Percentiles rank a stretch among this genome's conserved stretches.
phyloP scores from a whole-genome alignment of 2,797 vertebrate genomes.

The Pseudochirops cupreus region DNA sequence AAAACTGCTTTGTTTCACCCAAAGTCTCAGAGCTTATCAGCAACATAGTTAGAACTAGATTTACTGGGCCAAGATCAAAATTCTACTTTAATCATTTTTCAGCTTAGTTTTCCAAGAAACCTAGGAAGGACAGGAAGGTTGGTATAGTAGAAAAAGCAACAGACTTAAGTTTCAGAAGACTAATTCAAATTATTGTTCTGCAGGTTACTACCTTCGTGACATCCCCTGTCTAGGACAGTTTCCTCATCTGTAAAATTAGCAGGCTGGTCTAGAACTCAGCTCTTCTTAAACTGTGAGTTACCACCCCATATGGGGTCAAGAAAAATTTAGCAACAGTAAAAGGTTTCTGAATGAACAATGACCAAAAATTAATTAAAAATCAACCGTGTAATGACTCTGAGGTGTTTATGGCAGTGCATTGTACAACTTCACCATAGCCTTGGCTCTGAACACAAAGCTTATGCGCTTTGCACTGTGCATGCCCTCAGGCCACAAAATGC shows the following conservation, averaged over 20 bases:
- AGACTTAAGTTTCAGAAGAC: background rate
- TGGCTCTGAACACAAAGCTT: background rate
- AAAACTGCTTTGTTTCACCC: background rate
- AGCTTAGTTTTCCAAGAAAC: constrained; percentile 25
- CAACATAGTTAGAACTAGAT: background rate
- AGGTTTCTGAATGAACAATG: background rate
- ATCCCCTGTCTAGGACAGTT: background rate
- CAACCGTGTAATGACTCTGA: background rate
- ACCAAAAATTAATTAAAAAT: background rate
- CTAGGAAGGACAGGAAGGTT: background rate
- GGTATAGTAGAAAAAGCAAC: background rate
- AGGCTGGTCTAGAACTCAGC: background rate
- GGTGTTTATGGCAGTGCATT: background rate
- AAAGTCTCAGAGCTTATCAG: constrained; percentile 1
- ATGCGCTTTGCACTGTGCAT: background rate
- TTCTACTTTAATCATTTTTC: background rate
- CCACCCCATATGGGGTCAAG: background rate
- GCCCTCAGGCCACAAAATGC: too few relatives aligned
- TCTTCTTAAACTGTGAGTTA: background rate
- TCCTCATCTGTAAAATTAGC: background rate
- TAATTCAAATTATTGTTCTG: background rate
- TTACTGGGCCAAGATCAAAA: background rate
- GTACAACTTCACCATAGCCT: background rate
- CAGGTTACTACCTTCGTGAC: background rate
- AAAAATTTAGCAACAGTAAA: background rate